These are phyloP conservation scores for Lutraria rhynchaena DNA, from an alignment of 1,140 invertebrate species.

Conservation along the genomic window DNA sequence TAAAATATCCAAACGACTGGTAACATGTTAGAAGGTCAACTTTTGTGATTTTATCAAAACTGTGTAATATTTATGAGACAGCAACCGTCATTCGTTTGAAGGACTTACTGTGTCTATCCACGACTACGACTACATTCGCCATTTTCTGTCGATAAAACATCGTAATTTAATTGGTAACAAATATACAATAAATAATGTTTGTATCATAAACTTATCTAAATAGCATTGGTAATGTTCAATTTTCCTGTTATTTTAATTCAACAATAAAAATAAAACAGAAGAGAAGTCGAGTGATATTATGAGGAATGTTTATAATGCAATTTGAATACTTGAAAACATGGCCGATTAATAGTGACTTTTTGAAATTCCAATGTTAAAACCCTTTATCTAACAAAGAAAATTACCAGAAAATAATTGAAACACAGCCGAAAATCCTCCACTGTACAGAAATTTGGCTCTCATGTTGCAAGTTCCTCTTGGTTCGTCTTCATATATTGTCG, in stretches of 20 bases:
- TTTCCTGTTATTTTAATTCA: neutral
- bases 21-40: too few species aligned
- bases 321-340: neutral
- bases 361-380: neutral
- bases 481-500: constrained; percentile 31
- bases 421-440: constrained; percentile 36
- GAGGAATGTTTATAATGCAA: neutral
- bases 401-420: constrained; percentile 54
- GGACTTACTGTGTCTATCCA: too few species aligned
- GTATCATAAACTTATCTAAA: too few species aligned
- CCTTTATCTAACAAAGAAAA: neutral
- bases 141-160: too few species aligned
- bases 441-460: constrained; percentile 43
- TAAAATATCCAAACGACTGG: too few species aligned
- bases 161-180: too few species aligned
- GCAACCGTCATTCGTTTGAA: too few species aligned
- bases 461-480: constrained; percentile 27
- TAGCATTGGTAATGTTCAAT: too few species aligned
- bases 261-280: neutral
- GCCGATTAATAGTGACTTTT: neutral
- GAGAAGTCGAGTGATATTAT: neutral
- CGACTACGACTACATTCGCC: too few species aligned
- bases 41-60: too few species aligned
- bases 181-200: too few species aligned
- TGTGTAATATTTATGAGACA: too few species aligned